Base-by-base conservation (phyloP, 2,113 vertebrate genomes). In the Corythornis cristatus region DNA sequence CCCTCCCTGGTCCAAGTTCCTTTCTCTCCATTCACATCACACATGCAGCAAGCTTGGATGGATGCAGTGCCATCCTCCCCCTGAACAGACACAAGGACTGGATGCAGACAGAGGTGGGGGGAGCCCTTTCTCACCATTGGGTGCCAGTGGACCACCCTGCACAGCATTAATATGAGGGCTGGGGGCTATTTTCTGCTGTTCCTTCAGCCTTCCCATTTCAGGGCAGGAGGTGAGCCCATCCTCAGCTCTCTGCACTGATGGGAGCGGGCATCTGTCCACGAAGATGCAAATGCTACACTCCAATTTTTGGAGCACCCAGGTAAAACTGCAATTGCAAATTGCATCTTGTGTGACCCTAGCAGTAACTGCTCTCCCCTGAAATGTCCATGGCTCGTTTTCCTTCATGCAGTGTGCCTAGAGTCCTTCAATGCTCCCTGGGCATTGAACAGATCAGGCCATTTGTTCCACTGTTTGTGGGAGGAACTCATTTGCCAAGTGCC, bases 1-100 rank as follows among this genome's bases (percentile, higher is more conserved):
- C n/a, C 11, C 13, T 73, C 23, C 46, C 25, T 23, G 40, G 37
- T 26, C 11, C 3, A 12, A 62, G 17, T 10, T 8, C 26, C 42
- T 20, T 33, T 12, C 29, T 33, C 13, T 26, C 65, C 2, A 4
- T n/a, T n/a, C 4, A 8, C 11, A 20, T 58, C 65, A 5, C 35
- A 9, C 0, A 0, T 48, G 57, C 40, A 15, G 9, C 0, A 1
- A 57, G 64, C 7, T 57, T 56, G 68, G 72, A 40, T 7, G 5
- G 10, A 10, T 23, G 33, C 48, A 31, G 28, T 6, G 33, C 43
- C 3, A 3, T 29, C 35, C 22, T n/a, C 11, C 35, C 23, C 70
- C 50, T 11, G 22, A 48, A 65, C 61, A 67, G 61, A 21, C 26
- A 12, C 17, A 4, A 17, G 37, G 9, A 17, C 18, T 12, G 64